These are phyloP conservation scores for Diabrotica balteata DNA, from an alignment of 2,888 invertebrate species.

Conservation along the genomic window DNA sequence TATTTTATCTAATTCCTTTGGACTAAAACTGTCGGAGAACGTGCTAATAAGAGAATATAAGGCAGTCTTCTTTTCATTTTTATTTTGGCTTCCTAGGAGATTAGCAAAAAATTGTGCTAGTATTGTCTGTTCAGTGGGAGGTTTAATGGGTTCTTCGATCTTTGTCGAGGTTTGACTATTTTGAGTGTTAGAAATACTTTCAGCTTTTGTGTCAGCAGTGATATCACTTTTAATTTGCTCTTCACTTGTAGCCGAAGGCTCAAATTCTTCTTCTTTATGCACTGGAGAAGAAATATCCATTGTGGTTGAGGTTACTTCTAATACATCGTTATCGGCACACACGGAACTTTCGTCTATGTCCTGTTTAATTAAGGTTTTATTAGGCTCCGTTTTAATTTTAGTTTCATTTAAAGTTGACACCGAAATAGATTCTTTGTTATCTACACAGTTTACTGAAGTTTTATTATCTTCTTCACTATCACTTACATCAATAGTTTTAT, in stretches of 20 bases:
- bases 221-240: not conserved
- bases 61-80: constrained; percentile 48
- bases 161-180: not conserved
- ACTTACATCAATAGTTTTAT: not conserved
- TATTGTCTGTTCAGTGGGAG: constrained; percentile 45
- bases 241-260: not conserved
- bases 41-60: constrained; percentile 49
- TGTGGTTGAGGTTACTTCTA: not conserved
- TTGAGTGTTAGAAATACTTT: not conserved
- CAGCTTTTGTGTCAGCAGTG: not conserved
- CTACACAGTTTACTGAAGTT: not conserved
- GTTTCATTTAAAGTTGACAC: constrained; percentile 2
- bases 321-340: no score
- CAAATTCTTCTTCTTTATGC: not conserved
- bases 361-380: not conserved
- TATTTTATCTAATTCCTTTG: constrained; percentile 62
- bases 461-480: not conserved
- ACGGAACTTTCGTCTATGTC: not conserved
- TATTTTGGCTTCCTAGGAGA: constrained; percentile 47
- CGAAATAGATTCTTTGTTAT: not conserved
- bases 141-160: constrained; percentile 28
- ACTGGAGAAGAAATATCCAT: not conserved
- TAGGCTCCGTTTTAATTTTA: not conserved
- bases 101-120: constrained; percentile 50
- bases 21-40: constrained; percentile 47